Evolutionary conservation across 2,113 vertebrate species (phyloP), one percentile per base, ranked within the genome.

Genomic region (Alouatta palliata): DNA sequence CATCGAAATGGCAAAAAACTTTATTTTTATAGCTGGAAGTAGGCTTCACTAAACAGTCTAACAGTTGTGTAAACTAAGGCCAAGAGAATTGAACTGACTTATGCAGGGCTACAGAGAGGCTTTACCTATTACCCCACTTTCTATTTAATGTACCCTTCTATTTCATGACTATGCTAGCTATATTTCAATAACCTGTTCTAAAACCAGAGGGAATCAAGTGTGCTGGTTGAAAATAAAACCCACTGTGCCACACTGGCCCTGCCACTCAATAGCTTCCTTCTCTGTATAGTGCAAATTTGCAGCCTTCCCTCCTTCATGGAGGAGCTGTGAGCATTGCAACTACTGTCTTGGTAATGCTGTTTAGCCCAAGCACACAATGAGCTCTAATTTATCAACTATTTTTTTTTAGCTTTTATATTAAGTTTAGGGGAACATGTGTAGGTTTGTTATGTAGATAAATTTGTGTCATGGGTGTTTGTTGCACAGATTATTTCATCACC

Each of bases 211-310:
- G 1, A 3, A 30, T 25, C 16, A 2, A 8, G 20, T 0, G 1
- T 1, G 8, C 10, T n/a, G 30, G n/a, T 5, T 66, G 6, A 64
- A 90, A 82, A 25, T 17, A 40, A n/a, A 21, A 14, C 19, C 58
- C 54, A 9, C 14, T 45, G 0, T 1, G 7, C 1, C 27, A 4
- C 49, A 20, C 0, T 61, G 30, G 3, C 25, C 58, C 17, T 40
- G 43, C 21, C 17, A 13, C 13, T 23, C 45, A 25, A 32, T 4
- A 14, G 66, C 49, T 52, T n/a, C 52, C 40, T 91, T 40, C 6
- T 76, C 13, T 52, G 2, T 2, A 10, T 0, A 7, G 16, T 40
- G 8, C 19, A 30, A 68, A 14, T 3, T 19, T 52, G 56, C 0
- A 35, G 40, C 66, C 23, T 0, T 3, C 8, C 8, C 70, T 12